Evolutionary conservation across 2,113 vertebrate species (phyloP).

Genomic region (Cricetomys ansorgei): DNA sequence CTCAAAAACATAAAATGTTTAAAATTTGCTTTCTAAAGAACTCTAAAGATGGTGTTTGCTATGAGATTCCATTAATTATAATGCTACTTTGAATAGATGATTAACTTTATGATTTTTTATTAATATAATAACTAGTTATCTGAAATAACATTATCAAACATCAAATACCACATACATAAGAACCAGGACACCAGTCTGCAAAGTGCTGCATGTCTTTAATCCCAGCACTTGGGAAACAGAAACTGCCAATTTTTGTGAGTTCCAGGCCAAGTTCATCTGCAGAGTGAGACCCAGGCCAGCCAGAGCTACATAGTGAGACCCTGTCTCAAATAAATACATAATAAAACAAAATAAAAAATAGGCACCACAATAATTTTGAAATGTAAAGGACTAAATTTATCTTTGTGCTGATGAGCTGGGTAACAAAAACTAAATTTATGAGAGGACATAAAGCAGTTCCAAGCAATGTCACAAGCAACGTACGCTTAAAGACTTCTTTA

Average conservation of each 20-base stretch:
- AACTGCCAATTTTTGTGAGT: not conserved
- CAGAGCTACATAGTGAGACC: not conserved
- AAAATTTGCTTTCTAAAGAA: not conserved
- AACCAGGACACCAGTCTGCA: not conserved
- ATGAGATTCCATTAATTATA: not conserved
- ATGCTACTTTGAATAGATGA: not conserved
- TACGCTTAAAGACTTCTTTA: not conserved
- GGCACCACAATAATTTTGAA: constrained; percentile 37
- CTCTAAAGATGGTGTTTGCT: not conserved
- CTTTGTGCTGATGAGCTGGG: not conserved
- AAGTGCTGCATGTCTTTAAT: not conserved
- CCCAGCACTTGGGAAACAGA: not conserved
- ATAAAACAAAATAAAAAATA: not conserved
- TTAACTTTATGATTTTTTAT: constrained; percentile 2
- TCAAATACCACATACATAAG: not conserved
- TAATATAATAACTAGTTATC: not conserved
- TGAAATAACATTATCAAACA: not conserved
- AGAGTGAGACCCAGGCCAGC: not conserved
- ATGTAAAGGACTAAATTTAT: constrained; percentile 10
- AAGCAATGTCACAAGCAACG: not conserved
- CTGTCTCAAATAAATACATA: not conserved
- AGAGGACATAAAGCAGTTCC: not conserved
- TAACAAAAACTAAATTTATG: constrained; percentile 14
- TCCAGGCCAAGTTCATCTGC: not conserved
- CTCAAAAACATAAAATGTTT: not conserved